Base-by-base conservation (phyloP, 2,888 invertebrate species). In the Ophion ellenae region DNA sequence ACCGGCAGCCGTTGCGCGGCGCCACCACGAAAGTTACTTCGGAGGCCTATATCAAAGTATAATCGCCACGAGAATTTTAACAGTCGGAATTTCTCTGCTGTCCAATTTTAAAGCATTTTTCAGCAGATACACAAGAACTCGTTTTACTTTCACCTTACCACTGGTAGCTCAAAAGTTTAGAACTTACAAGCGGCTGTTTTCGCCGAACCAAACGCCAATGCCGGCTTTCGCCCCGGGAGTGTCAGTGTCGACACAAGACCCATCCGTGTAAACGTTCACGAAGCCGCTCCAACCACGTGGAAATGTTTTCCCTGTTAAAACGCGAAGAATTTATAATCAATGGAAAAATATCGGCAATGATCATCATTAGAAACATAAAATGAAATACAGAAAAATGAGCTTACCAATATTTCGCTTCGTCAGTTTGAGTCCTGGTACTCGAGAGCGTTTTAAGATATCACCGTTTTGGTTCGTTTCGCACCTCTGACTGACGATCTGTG, bases 181-280 rank as follows among this genome's bases (percentile, higher is more conserved):
- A 86, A 69, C 95, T 94, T 94, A 96, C 95, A 97, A 92, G 0
- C 96, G 95, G 95, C 98, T 97, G 85, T 95, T 94, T 61, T 96
- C 95, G 2, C 96, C 97, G 96, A 99, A 99, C 95, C 97, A 99
- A 9, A 99, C 98, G 2, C 99, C 99, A 82, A 98, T 96, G 0
- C 99, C 99, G 14, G 99, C 99, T 92, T 95, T 95, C 0, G 99
- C 97, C 85, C 96, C 95, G n/a, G 89, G 89, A 78, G 92, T 94
- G 0, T 99, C 99, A 95, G 99, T 99, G 45, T 96, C 95, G 81
- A 96, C 95, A 94, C 99, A 99, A 0, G 98, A 97, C 0, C 99
- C 99, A 95, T 99, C 99, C 1, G 99, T 99, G 92, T 97, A 99
- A 0, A 98, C 97, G 57, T 95, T 93, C 1, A 95, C 95, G 91